Conservation (phyloP, 2,797 vertebrate species). For the Catharus ustulatus region DNA sequence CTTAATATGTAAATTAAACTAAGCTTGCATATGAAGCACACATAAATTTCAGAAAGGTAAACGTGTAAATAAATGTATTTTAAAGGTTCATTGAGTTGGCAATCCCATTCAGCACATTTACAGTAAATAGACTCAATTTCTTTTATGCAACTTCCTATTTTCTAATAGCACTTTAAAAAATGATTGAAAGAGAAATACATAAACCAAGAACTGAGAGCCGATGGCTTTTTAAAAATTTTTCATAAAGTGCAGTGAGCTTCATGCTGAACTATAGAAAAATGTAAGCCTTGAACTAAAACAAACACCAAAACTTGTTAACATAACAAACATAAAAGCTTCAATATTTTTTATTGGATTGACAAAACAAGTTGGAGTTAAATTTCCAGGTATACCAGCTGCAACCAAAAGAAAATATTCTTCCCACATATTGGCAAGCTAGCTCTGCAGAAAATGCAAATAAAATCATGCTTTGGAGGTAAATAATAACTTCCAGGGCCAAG, state of each 20-base stretch:
- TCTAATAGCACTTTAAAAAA: conserved; percentile 8
- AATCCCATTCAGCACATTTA: background rate
- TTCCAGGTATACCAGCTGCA: conserved; percentile 2
- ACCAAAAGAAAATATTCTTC: background rate
- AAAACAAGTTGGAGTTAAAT: background rate
- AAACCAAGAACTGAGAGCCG: background rate
- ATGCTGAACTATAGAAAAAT: background rate
- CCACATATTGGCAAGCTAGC: background rate
- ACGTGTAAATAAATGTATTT: background rate
- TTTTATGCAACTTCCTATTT: conserved; percentile 9
- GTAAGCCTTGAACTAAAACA: conserved; percentile 37
- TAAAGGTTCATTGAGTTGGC: background rate
- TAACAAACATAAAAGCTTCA: conserved; percentile 12
- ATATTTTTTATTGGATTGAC: conserved; percentile 3
- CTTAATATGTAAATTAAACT: conserved; percentile 51
- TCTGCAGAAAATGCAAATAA: background rate
- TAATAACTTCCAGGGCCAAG: background rate
- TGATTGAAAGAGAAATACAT: background rate
- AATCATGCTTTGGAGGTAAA: background rate
- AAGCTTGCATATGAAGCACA: background rate
- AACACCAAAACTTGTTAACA: conserved; percentile 4
- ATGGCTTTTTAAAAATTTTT: background rate
- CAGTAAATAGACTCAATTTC: background rate
- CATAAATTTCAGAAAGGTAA: conserved; percentile 29
- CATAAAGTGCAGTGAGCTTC: background rate